Percentiles rank a stretch among this genome's conserved stretches.
Evolutionary conservation across 1,140 invertebrate species (phyloP).

Genomic region (Archivesica marissinica): DNA sequence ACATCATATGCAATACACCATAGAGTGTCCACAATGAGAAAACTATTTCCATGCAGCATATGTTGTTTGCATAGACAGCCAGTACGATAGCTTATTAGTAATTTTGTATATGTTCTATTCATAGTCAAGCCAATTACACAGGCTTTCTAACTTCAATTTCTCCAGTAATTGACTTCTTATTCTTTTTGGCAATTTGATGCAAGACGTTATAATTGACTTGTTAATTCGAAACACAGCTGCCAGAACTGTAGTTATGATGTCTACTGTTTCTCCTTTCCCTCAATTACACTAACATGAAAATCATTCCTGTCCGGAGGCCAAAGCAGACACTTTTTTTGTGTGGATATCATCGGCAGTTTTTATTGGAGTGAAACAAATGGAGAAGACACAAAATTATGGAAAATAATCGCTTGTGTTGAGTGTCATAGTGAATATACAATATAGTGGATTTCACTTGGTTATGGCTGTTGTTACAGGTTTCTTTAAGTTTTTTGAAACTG

Average conservation of each 20-base stretch:
- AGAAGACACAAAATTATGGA: too few species aligned
- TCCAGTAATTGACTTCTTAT: slow-evolving; percentile 65
- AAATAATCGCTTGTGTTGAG: too few species aligned
- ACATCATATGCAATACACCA: too few species aligned
- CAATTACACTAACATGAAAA: slow-evolving; percentile 42
- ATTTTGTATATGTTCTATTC: slow-evolving; percentile 56
- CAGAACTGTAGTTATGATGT: slow-evolving; percentile 43
- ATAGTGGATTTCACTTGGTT: too few species aligned
- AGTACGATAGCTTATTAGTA: slow-evolving; percentile 41
- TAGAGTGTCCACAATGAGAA: too few species aligned
- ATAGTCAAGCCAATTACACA: slow-evolving; percentile 55
- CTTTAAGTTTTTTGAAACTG: too few species aligned
- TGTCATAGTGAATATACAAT: too few species aligned
- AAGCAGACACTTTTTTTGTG: neutral
- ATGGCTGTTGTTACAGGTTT: too few species aligned
- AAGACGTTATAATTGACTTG: slow-evolving; percentile 62
- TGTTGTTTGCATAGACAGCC: too few species aligned
- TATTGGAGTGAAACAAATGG: too few species aligned
- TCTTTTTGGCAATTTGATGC: slow-evolving; percentile 65
- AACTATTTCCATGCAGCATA: too few species aligned
- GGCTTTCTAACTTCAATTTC: slow-evolving; percentile 58
- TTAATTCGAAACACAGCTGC: slow-evolving; percentile 62
- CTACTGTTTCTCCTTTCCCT: slow-evolving; percentile 35
- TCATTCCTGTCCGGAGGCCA: neutral
- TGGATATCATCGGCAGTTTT: neutral